A percentile compares a stretch with the other conserved stretches of the same genome.
Evolutionary conservation across 2,113 vertebrate species (phyloP).

Genomic region (Platysteira castanea): DNA sequence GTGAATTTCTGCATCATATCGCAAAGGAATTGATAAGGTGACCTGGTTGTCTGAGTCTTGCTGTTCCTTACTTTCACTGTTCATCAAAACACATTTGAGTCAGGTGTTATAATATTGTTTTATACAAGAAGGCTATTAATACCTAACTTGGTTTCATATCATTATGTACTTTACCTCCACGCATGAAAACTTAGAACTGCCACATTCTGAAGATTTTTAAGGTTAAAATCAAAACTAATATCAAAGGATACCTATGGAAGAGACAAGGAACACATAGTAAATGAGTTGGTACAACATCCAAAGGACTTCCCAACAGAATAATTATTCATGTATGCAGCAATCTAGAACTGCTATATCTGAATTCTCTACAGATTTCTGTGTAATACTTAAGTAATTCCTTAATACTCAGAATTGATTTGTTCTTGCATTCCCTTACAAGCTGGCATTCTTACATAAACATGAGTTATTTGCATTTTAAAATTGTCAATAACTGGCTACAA

Average conservation of each 20-base stretch:
- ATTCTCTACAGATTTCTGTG: neutral
- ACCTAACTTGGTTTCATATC: neutral
- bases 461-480: neutral
- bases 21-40: conserved; percentile 73
- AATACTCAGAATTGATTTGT: neutral
- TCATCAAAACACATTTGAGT: conserved; percentile 11
- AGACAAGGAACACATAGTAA: neutral
- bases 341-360: neutral
- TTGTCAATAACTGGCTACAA: neutral
- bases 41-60: conserved; percentile 76
- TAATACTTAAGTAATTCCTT: neutral
- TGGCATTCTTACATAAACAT: neutral
- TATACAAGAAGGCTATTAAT: neutral
- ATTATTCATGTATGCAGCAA: neutral
- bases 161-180: conserved; percentile 73
- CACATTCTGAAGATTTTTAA: conserved; percentile 75
- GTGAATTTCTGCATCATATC: conserved; percentile 83
- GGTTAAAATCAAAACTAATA: conserved; percentile 87
- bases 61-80: conserved; percentile 83
- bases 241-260: conserved; percentile 78
- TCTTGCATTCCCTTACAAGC: neutral
- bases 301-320: neutral
- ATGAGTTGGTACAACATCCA: neutral
- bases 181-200: conserved; percentile 76
- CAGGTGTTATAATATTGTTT: neutral